Evolutionary conservation across 2,888 invertebrate species (phyloP), one percentile per base, ranked within the genome.

Genomic region (Entomobrya multifasciata): DNA sequence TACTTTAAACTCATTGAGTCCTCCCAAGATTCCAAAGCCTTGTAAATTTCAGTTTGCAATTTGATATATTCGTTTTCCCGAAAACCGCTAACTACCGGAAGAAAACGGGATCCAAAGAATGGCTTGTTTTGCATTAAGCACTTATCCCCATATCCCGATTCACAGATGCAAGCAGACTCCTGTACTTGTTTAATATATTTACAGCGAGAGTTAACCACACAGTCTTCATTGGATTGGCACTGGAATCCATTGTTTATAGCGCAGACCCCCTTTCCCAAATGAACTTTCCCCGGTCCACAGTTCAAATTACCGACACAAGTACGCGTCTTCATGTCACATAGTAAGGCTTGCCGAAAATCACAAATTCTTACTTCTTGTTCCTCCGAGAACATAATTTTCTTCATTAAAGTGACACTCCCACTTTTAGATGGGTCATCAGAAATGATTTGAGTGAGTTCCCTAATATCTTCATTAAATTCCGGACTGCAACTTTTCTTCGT

Each of bases 171-270:
- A 1, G 11, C 13, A 6, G 79, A 80, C 13, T 49, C 79, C 0
- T 1, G 1, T 0, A 30, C 17, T 0, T 15, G 36, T 22, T 27
- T 67, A 6, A 67, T 17, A 11, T 4, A 11, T 17, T 13, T 30
- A 49, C 79, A 80, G 4, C 36, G 49, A 0, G 79, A 65, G 13
- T 67, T 80, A 3, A 52, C 52, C 65, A 80, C 79, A n/a, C 79
- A 80, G 1, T 80, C 79, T 36, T 80, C 79, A 17, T n/a, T 80
- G 0, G 49, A 27, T 30, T 67, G 65, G 25, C 79, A 80, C 6
- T 5, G 0, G 13, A 25, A 57, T 25, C 57, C 81, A 22, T 81
- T 81, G 27, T 81, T 72, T 1, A 44, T n/a, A 0, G 44, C 81
- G 22, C 81, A 81, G 0, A 81, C 81, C 2, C 72, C 70, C 30